Base-by-base conservation (phyloP, 1,140 invertebrate genomes). In the Agrilus planipennis region DNA sequence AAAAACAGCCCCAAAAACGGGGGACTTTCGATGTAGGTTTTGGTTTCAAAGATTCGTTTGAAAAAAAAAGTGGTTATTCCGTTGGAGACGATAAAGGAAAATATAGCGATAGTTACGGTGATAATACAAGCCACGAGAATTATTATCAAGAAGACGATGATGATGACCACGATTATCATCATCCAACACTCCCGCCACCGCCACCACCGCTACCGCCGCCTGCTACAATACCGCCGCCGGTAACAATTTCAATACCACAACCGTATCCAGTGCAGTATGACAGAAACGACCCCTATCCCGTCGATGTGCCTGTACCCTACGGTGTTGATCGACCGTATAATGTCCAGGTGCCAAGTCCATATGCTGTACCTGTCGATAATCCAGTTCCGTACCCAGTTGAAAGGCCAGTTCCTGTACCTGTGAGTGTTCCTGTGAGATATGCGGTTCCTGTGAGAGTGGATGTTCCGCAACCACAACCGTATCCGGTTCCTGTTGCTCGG, bases 391-490 rank as follows among this genome's bases (percentile, higher is more conserved):
- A 34, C 14, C 15, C 16, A 34, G 32, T 34, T 15, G 32, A 17
- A 3, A 34, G 18, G n/a, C 3, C 16, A n/a, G 68, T 64, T 42
- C 32, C 32, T 4, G 32, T 34, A 51, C 73, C 54, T 41, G 63
- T 59, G 45, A 72, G 67, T 41, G 68, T 73, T 19, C 71, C 70
- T 29, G 65, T 72, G 4, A 73, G 73, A 53, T 69, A 77, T 0
- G 68, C 69, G 17, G 64, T 70, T 2, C 66, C 67, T 1, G 61
- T 67, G 4, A 56, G 51, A 46, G 54, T 62, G 2, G 47, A 54
- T 28, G 59, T 62, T 29, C 58, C 53, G 25, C 52, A 63, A 2
- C 60, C 65, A 10, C 58, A 60, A 43, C 60, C 61, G 32, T 54
- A 59, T 15, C 50, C 55, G 22, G 57, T 62, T 7, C 52, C 49